A percentile compares a stretch with the other conserved stretches of the same genome.
Evolutionary conservation across 2,113 vertebrate species (phyloP).

Genomic region (Channa argus): DNA sequence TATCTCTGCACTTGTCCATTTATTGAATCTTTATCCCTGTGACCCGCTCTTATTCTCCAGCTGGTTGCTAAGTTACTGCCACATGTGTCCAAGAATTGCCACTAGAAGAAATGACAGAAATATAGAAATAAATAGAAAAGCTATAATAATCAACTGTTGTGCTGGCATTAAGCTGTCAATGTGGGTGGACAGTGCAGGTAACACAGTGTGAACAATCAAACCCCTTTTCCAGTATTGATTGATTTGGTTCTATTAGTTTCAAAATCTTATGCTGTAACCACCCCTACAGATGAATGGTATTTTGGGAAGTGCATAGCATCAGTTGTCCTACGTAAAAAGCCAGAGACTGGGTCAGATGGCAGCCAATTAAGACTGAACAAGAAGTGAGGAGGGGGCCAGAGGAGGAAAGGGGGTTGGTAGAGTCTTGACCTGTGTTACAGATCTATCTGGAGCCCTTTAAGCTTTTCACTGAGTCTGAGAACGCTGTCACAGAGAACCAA

Average conservation of each 20-base stretch:
- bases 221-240: constrained; percentile 41
- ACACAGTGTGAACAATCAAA: constrained; percentile 43
- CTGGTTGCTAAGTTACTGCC: constrained; percentile 85
- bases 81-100: constrained; percentile 64
- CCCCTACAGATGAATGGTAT: constrained; percentile 60
- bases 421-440: constrained; percentile 59
- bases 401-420: constrained; percentile 10
- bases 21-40: constrained; percentile 71
- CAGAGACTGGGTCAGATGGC: constrained; percentile 67
- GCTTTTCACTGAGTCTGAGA: constrained; percentile 38
- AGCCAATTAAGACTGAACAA: constrained; percentile 75
- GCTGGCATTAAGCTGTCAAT: constrained; percentile 46
- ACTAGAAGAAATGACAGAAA: constrained; percentile 66
- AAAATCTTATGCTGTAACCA: constrained; percentile 19
- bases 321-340: constrained; percentile 55
- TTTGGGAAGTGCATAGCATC: constrained; percentile 39
- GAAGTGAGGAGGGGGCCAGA: constrained; percentile 7
- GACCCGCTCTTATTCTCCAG: constrained; percentile 52
- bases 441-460: constrained; percentile 62
- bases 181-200: constrained; percentile 60
- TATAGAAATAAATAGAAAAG: constrained; percentile 66
- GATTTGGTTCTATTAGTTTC: constrained; percentile 56
- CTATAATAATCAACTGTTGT: constrained; percentile 62
- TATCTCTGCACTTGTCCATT: constrained; percentile 72
- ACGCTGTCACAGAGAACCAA: constrained; percentile 21